Conservation (phyloP, 2,888 invertebrate species). For the Cantharis nigra region DNA sequence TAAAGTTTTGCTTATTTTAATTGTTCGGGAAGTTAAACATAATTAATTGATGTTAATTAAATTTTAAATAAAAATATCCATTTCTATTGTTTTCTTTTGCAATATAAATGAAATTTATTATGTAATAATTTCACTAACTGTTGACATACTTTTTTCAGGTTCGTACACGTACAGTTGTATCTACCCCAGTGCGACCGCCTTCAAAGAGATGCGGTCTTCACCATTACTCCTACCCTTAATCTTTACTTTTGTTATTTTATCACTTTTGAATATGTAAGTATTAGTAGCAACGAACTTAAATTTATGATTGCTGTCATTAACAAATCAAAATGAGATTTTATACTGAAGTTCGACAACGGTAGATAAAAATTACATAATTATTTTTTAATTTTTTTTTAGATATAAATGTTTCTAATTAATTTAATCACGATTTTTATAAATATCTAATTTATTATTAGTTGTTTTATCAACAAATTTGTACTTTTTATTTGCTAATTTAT, state of each 20-base stretch:
- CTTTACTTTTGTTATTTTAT: conserved; percentile 13
- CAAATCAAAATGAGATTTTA: neutral
- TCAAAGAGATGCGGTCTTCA: conserved; percentile 27
- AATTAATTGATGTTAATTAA: neutral
- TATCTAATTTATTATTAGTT: neutral
- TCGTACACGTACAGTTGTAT: conserved; percentile 3
- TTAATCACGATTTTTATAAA: neutral
- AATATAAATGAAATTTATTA: neutral
- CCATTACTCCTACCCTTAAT: conserved; percentile 19
- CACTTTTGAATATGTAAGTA: conserved; percentile 21
- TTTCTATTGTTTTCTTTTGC: neutral
- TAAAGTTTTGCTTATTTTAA: conserved; percentile 8
- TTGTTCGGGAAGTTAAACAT: conserved; percentile 9
- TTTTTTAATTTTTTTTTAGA: neutral
- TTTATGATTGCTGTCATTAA: neutral
- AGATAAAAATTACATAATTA: neutral
- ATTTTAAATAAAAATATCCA: neutral
- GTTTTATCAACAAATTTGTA: neutral
- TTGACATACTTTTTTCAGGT: conserved; percentile 8
- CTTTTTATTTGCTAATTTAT: neutral
- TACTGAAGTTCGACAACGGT: neutral
- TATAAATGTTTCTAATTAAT: neutral
- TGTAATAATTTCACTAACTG: neutral
- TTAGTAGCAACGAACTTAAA: neutral
- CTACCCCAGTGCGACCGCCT: conserved; percentile 19